A percentile compares a stretch with the other conserved stretches of the same genome.
Conservation (phyloP, 2,888 invertebrate genomes). For the Spodoptera littoralis region DNA sequence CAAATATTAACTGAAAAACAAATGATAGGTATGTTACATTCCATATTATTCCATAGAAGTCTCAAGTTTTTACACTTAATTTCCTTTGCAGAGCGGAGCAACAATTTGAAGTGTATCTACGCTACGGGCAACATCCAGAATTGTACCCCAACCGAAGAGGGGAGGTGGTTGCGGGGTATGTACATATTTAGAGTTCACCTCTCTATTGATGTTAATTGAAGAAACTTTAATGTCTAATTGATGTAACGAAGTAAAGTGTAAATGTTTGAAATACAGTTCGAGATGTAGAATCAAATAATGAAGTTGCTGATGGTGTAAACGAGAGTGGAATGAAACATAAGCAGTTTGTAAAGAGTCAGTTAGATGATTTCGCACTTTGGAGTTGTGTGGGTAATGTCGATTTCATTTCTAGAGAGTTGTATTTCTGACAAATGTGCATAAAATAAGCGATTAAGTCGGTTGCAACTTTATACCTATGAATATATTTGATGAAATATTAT, state of each 20-base stretch:
- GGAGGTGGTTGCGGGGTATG: slow-evolving; percentile 95
- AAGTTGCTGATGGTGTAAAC: not conserved
- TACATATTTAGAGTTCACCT: slow-evolving; percentile 22
- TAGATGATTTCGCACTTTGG: no score
- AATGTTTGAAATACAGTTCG: slow-evolving; percentile 11
- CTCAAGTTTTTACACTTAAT: slow-evolving; percentile 15
- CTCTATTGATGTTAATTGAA: slow-evolving; percentile 10
- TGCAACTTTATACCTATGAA: no score
- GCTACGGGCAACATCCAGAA: slow-evolving; percentile 98
- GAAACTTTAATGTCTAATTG: slow-evolving; percentile 15
- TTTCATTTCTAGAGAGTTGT: no score
- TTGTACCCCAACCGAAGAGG: slow-evolving; percentile 96
- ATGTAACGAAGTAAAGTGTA: not conserved
- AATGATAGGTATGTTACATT: no score
- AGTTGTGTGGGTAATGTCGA: no score
- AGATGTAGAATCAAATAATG: slow-evolving; percentile 5
- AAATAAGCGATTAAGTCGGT: no score
- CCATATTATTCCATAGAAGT: no score
- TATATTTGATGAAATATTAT: no score
- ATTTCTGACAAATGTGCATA: no score
- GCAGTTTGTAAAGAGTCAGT: not conserved
- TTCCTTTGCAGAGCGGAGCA: slow-evolving; percentile 93
- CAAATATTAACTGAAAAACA: no score
- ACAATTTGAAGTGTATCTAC: slow-evolving; percentile 95
- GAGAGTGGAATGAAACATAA: not conserved